These are phyloP conservation scores for Zaprionus nigranus DNA, from an alignment of 1,140 invertebrate genomes.

Conservation along the genomic window DNA sequence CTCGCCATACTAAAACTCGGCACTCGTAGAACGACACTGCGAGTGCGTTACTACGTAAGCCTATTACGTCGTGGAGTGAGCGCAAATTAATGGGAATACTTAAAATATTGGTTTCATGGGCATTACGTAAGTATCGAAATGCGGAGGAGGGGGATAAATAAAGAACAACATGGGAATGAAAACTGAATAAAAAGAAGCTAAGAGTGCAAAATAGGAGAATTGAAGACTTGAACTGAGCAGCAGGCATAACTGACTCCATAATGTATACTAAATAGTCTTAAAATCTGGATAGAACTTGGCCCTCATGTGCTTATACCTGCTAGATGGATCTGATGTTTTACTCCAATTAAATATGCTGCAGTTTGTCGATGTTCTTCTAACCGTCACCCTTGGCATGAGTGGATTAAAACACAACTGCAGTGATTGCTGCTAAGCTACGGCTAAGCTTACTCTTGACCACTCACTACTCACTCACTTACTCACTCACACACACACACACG, in stretches of 20 bases:
- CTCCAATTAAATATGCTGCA: too few species aligned
- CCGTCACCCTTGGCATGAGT: background rate
- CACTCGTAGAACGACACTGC: background rate
- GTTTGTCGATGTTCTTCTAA: too few species aligned
- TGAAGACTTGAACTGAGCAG: background rate
- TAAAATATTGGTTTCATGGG: conserved; percentile 1
- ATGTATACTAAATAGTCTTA: too few species aligned
- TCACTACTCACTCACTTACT: too few species aligned
- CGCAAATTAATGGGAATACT: background rate
- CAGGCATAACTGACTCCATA: too few species aligned
- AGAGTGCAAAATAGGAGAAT: background rate
- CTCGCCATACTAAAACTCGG: background rate
- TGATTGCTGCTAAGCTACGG: background rate
- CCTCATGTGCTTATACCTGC: too few species aligned
- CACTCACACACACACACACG: too few species aligned
- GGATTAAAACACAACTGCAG: background rate
- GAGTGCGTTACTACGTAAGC: background rate
- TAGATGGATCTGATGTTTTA: too few species aligned
- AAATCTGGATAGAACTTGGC: too few species aligned
- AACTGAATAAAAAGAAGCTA: background rate
- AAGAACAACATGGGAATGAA: background rate
- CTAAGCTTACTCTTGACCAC: background rate
- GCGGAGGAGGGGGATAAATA: background rate
- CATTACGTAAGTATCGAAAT: background rate
- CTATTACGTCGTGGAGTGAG: conserved; percentile 1